These are phyloP conservation scores for Pimephales promelas DNA, from an alignment of 2,113 vertebrate genomes.

Conservation along the genomic window DNA sequence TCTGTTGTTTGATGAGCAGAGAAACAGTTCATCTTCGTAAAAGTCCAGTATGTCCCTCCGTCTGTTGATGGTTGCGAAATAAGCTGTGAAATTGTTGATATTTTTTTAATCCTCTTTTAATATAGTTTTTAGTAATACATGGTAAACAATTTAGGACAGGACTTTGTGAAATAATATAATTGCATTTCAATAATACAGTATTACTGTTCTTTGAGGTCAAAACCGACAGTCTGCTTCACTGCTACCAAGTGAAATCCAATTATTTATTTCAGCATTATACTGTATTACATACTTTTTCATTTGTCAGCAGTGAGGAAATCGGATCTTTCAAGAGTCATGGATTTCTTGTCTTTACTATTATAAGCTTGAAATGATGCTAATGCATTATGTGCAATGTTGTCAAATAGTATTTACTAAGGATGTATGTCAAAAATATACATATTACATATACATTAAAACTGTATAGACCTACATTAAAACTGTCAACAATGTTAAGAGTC, in stretches of 20 bases:
- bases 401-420: conserved; percentile 14
- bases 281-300: neutral
- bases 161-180: neutral
- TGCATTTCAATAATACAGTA: conserved; percentile 10
- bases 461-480: conserved; percentile 1
- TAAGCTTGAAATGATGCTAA: conserved; percentile 1
- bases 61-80: neutral
- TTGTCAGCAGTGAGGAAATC: conserved; percentile 12
- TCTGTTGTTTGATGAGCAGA: conserved; percentile 71
- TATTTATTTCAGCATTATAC: neutral
- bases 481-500: neutral
- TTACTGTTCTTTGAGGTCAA: conserved; percentile 25
- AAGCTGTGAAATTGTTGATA: neutral
- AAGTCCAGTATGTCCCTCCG: neutral
- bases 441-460: neutral
- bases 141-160: neutral
- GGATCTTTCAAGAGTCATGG: neutral
- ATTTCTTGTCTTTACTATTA: neutral
- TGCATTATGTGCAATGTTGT: conserved; percentile 39
- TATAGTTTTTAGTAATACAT: conserved; percentile 1
- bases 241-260: conserved; percentile 13
- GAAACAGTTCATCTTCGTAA: conserved; percentile 61
- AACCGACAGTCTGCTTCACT: conserved; percentile 3
- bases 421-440: neutral
- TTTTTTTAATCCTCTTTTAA: neutral